Evolutionary conservation across 2,888 invertebrate genomes (phyloP).

Genomic region (Ophonus ardosiacus): DNA sequence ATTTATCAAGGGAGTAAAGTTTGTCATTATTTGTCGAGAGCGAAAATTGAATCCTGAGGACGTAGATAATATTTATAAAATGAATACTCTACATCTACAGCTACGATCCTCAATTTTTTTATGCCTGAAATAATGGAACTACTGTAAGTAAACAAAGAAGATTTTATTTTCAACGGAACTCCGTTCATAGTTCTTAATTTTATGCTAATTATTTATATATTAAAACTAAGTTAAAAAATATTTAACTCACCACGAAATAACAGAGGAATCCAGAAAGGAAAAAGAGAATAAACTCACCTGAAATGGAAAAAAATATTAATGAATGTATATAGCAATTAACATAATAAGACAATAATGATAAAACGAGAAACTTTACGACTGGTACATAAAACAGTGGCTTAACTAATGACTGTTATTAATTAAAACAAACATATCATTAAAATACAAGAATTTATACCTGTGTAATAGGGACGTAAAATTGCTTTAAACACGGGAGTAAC

Average conservation of each 20-base stretch:
- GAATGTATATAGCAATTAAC: conserved; percentile 22
- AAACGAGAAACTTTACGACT: conserved; percentile 39
- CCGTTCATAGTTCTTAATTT: too few species aligned
- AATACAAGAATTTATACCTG: conserved; percentile 17
- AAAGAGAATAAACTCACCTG: conserved; percentile 45
- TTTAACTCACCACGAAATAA: background rate
- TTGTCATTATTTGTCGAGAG: too few species aligned
- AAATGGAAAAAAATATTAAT: conserved; percentile 35
- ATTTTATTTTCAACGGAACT: too few species aligned
- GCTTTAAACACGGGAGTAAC: background rate
- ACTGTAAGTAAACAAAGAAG: too few species aligned
- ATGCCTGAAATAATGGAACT: too few species aligned
- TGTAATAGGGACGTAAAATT: background rate
- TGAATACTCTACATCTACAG: too few species aligned
- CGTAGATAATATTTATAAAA: too few species aligned
- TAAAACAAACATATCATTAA: conserved; percentile 57
- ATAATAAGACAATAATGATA: conserved; percentile 54
- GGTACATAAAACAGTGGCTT: conserved; percentile 47
- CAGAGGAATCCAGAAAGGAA: background rate
- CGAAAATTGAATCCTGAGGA: too few species aligned
- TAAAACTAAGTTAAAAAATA: conserved; percentile 1
- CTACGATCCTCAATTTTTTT: too few species aligned
- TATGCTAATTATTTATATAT: too few species aligned
- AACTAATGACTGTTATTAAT: conserved; percentile 52
- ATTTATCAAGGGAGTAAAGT: too few species aligned